Evolutionary conservation across 2,888 invertebrate species (phyloP).

Genomic region (Parnassius apollo): DNA sequence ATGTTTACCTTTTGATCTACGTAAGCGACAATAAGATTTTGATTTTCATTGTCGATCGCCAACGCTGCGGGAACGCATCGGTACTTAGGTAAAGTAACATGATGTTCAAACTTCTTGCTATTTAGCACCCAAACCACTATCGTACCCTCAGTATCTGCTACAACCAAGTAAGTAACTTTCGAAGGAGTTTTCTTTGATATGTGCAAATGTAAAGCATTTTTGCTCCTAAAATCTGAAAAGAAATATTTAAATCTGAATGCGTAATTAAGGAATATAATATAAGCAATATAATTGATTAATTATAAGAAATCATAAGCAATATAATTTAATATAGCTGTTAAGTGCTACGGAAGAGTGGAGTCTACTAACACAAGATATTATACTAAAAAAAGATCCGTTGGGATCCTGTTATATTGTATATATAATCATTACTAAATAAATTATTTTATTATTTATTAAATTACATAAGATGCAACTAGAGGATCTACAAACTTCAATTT

Average conservation of each 20-base stretch:
- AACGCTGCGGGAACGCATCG: constrained; percentile 86
- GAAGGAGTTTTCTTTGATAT: constrained; percentile 46
- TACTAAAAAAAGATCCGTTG: no score
- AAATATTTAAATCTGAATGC: background rate
- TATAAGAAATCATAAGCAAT: no score
- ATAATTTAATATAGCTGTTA: no score
- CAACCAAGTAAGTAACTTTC: constrained; percentile 79
- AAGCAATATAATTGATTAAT: no score
- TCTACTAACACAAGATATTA: no score
- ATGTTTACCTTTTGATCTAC: constrained; percentile 87
- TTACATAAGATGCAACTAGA: no score
- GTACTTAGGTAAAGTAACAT: constrained; percentile 86
- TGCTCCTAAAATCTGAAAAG: constrained; percentile 77
- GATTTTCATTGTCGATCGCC: constrained; percentile 81
- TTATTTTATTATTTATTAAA: no score
- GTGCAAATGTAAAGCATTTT: constrained; percentile 70
- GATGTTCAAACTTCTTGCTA: constrained; percentile 55
- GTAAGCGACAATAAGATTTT: constrained; percentile 86
- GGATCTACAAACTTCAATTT: no score
- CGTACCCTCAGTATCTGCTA: constrained; percentile 83
- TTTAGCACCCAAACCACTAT: constrained; percentile 83
- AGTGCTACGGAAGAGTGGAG: no score
- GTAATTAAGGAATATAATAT: no score
- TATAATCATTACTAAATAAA: no score
- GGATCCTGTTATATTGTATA: no score